phyloP scores from a whole-genome alignment of 2,888 invertebrate genomes.

The Hermaeophaga mercurialis region DNA sequence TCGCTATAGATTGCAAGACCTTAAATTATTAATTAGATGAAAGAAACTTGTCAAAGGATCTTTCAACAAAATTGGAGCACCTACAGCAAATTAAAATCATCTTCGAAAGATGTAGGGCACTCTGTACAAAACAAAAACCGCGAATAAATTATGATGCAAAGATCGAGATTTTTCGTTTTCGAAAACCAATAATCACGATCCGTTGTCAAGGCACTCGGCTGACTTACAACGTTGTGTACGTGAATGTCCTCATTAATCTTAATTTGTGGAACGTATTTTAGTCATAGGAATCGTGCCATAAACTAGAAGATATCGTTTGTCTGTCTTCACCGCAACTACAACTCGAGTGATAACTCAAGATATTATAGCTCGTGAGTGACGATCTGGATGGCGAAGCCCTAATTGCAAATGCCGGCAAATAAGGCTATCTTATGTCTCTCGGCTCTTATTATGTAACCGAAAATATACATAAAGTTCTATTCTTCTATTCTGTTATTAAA shows the following conservation, averaged over 20 bases:
- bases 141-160: no score
- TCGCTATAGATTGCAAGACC: no score
- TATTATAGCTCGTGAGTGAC: slow-evolving; percentile 38
- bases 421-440: slow-evolving; percentile 36
- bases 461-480: no score
- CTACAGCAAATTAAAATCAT: no score
- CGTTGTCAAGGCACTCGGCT: slow-evolving; percentile 16
- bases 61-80: no score
- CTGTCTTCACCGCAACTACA: slow-evolving; percentile 34
- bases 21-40: no score
- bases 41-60: no score
- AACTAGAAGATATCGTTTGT: slow-evolving; percentile 47
- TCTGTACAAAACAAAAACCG: no score
- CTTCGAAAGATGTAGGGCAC: no score
- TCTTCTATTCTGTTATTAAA: no score
- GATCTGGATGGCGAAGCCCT: slow-evolving; percentile 36
- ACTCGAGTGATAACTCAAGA: slow-evolving; percentile 41
- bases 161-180: slow-evolving; percentile 1
- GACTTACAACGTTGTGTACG: slow-evolving; percentile 26
- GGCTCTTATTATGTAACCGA: slow-evolving; percentile 33
- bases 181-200: slow-evolving; percentile 14
- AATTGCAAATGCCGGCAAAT: slow-evolving; percentile 40
- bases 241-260: slow-evolving; percentile 38
- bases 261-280: slow-evolving; percentile 39
- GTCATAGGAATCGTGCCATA: slow-evolving; percentile 40